A percentile compares a stretch with the other conserved stretches of the same genome.
Conservation (phyloP, 2,113 vertebrate species). For the Gymnorhina tibicen region DNA sequence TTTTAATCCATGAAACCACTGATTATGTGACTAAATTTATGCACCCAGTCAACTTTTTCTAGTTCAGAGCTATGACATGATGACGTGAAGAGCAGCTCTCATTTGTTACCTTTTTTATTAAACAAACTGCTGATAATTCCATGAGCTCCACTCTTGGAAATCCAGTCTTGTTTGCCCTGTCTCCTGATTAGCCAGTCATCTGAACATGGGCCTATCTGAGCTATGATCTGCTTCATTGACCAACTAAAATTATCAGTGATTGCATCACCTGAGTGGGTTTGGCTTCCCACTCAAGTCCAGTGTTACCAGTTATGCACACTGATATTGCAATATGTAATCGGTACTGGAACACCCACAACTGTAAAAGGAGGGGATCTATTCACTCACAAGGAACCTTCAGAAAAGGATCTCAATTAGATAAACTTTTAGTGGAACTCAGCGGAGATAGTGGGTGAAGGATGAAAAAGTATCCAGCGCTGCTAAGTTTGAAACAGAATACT, state of each 20-base stretch:
- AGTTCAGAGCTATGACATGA: not conserved
- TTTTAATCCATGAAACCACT: not conserved
- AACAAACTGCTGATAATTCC: not conserved
- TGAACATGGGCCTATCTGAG: not conserved
- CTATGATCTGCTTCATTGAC: not conserved
- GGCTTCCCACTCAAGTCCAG: not conserved
- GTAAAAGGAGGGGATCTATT: not conserved
- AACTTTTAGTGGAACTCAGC: not conserved
- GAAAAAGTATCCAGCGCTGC: not conserved
- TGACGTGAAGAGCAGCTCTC: not conserved
- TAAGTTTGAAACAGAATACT: not conserved
- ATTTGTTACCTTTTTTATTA: not conserved
- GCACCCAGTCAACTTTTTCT: not conserved
- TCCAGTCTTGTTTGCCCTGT: not conserved
- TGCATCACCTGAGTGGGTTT: not conserved
- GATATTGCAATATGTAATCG: not conserved
- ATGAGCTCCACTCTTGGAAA: not conserved
- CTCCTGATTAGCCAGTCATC: not conserved
- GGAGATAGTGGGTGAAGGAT: not conserved
- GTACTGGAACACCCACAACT: not conserved
- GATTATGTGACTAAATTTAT: not conserved
- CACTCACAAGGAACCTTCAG: not conserved
- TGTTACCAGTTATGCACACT: not conserved
- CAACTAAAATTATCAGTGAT: not conserved
- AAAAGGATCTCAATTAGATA: not conserved